Conservation (phyloP, 2,888 invertebrate species). For the Conus canariensis region DNA sequence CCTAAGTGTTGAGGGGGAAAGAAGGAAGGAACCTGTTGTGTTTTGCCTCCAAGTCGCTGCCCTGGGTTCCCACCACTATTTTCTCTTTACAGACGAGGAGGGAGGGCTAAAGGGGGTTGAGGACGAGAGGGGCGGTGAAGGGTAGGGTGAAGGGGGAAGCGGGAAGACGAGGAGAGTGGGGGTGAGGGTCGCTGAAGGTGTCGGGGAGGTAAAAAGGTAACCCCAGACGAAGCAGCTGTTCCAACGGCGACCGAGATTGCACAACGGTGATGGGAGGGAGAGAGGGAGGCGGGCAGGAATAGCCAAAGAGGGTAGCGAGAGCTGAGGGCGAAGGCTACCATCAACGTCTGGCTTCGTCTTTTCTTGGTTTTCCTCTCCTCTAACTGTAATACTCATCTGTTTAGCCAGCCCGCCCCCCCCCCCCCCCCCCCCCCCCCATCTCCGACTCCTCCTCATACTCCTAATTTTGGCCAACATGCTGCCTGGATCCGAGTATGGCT, state of each 20-base stretch:
- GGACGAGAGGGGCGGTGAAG: not conserved
- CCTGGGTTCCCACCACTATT: not conserved
- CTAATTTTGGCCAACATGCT: too few relatives aligned
- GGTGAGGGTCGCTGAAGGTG: not conserved
- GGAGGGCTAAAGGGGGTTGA: not conserved
- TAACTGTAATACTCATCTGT: too few relatives aligned
- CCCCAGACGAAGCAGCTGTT: slow-evolving; percentile 39
- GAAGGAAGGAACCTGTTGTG: slow-evolving; percentile 23
- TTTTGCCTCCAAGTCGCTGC: slow-evolving; percentile 21
- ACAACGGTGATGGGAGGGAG: slow-evolving; percentile 19
- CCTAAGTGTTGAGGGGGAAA: not conserved
- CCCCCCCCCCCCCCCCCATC: too few relatives aligned
- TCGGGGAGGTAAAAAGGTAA: slow-evolving; percentile 30
- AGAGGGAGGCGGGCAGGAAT: not conserved
- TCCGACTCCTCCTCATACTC: too few relatives aligned
- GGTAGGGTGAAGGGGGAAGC: not conserved
- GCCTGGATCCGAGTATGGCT: not conserved
- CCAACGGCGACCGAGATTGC: slow-evolving; percentile 31
- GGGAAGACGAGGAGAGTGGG: not conserved
- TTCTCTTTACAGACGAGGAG: not conserved
- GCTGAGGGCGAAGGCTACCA: not conserved
- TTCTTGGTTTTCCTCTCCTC: too few relatives aligned
- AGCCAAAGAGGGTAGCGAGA: not conserved
- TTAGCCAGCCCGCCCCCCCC: too few relatives aligned
- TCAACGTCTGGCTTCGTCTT: too few relatives aligned